Percentiles rank a stretch among this genome's conserved stretches.
Conservation (phyloP, 2,888 invertebrate genomes). For the Gymnosoma rotundatum region DNA sequence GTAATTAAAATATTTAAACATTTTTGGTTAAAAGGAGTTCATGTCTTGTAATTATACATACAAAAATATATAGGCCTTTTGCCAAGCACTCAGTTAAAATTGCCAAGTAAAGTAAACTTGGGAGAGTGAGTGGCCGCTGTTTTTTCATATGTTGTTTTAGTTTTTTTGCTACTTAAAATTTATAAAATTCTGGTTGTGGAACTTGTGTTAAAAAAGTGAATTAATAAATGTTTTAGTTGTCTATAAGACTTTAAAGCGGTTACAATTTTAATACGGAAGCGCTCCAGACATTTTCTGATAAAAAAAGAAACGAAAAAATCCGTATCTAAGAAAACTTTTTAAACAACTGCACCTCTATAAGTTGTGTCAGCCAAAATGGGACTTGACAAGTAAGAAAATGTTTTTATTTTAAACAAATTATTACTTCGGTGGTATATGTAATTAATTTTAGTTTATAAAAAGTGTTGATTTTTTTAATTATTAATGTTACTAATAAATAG, state of each 20-base stretch:
- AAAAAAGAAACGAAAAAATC: constrained; percentile 23
- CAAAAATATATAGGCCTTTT: no score
- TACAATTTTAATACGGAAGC: constrained; percentile 4
- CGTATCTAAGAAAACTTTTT: constrained; percentile 5
- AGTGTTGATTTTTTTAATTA: no score
- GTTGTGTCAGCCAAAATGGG: constrained; percentile 71
- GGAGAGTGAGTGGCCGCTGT: constrained; percentile 3
- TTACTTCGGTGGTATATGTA: background rate
- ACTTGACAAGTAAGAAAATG: constrained; percentile 72
- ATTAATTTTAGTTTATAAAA: no score
- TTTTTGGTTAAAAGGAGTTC: no score
- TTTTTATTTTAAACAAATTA: background rate
- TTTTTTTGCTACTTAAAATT: constrained; percentile 23
- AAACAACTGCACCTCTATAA: background rate
- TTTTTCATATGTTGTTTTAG: constrained; percentile 13
- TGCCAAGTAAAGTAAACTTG: constrained; percentile 8
- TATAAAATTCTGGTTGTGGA: constrained; percentile 55
- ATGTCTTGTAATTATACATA: no score
- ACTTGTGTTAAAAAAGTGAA: constrained; percentile 40
- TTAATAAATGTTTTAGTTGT: constrained; percentile 54
- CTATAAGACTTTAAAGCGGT: constrained; percentile 35
- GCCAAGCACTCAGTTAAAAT: background rate
- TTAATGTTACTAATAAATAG: no score
- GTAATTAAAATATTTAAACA: no score
- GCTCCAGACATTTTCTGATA: background rate